Percentiles rank a stretch among this genome's conserved stretches.
phyloP scores from a whole-genome alignment of 1,140 invertebrate species.

The Diplogasteroides magnus region DNA sequence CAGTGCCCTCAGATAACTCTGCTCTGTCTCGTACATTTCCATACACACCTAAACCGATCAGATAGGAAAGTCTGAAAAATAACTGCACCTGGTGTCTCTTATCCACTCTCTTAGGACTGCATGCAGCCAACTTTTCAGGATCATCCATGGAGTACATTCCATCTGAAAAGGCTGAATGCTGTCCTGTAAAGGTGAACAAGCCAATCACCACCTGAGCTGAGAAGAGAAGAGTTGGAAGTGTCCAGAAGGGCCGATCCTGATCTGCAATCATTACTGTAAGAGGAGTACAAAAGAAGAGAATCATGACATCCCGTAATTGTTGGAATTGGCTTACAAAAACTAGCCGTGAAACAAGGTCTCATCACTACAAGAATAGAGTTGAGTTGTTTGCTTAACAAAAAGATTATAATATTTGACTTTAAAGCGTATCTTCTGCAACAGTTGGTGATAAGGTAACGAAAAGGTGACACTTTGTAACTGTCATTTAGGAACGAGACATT shows the following conservation, averaged over 20 bases:
- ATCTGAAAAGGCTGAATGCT: neutral
- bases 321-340: too few species aligned
- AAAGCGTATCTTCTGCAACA: too few species aligned
- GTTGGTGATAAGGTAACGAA: too few species aligned
- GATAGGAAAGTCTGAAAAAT: neutral
- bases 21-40: constrained; percentile 89
- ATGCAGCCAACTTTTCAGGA: constrained; percentile 29
- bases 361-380: too few species aligned
- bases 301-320: too few species aligned
- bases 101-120: constrained; percentile 61
- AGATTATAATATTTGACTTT: too few species aligned
- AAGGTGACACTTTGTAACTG: too few species aligned
- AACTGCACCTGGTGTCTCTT: constrained; percentile 66
- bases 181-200: too few species aligned
- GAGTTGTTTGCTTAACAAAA: too few species aligned
- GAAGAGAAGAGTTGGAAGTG: constrained; percentile 4
- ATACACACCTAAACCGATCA: constrained; percentile 66
- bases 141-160: constrained; percentile 25
- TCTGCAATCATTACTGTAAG: constrained; percentile 5
- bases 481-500: too few species aligned
- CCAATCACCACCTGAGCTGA: neutral
- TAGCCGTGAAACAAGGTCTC: too few species aligned
- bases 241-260: constrained; percentile 6
- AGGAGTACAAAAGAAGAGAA: too few species aligned
- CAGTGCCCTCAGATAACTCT: constrained; percentile 89